Evolutionary conservation across 2,797 vertebrate genomes (phyloP).

Genomic region (Discoglossus pictus): DNA sequence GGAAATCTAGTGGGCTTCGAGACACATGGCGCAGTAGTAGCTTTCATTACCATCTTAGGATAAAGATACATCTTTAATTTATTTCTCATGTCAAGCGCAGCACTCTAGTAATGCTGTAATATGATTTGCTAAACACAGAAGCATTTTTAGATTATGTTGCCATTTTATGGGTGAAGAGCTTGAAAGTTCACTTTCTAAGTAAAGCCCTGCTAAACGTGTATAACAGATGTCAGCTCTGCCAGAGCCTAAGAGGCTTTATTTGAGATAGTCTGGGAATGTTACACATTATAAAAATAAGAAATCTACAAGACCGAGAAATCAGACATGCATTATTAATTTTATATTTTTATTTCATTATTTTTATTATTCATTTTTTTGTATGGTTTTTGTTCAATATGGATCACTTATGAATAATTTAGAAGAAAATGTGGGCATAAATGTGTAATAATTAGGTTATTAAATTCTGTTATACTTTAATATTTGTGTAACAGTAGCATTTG

Average conservation of each 20-base stretch:
- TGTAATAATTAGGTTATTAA: no score
- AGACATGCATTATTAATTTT: no score
- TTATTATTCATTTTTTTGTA: no score
- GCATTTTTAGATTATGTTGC: slow-evolving; percentile 10
- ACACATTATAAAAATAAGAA: no score
- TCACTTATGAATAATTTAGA: no score
- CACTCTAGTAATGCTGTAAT: not conserved
- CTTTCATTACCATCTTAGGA: slow-evolving; percentile 9
- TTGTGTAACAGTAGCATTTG: no score
- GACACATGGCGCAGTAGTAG: slow-evolving; percentile 1
- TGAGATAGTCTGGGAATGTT: not conserved
- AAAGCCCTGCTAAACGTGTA: slow-evolving; percentile 19
- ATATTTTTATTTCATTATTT: no score
- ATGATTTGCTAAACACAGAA: slow-evolving; percentile 11
- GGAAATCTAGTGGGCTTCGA: slow-evolving; percentile 6
- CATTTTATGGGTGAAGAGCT: slow-evolving; percentile 12
- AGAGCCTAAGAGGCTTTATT: slow-evolving; percentile 15
- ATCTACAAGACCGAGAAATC: no score
- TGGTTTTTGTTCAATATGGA: no score
- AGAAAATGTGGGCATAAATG: no score
- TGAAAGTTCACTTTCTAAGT: slow-evolving; percentile 7
- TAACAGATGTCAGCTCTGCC: slow-evolving; percentile 5
- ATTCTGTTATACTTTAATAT: no score
- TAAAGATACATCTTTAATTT: slow-evolving; percentile 10
- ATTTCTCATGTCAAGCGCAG: not conserved